Base-by-base conservation (phyloP, 2,888 invertebrate genomes). In the Vesta saturnalis region DNA sequence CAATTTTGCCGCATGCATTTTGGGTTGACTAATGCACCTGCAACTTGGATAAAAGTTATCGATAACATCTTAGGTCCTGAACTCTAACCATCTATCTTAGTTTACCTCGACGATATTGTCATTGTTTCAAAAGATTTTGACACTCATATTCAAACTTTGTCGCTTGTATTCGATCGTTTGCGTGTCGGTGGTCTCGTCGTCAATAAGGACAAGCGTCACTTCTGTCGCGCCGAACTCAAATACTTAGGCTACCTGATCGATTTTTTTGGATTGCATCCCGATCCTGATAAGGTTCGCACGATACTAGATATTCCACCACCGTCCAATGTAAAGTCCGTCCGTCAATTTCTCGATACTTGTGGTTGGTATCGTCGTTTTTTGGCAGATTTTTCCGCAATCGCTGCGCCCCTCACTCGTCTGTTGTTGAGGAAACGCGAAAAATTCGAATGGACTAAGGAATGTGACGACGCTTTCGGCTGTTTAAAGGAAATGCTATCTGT, bases 1-100 rank as follows among this genome's bases (percentile, higher is more conserved):
- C 19, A 52, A 15, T 52, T 52, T 14, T 52, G 52, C 12, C 2
- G 52, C 12, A 52, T 52, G 52, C 52, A n/a, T 5, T 52, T 52
- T 52, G 52, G 52, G n/a, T n/a, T n/a, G n/a, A n/a, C n/a, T n/a
- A n/a, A n/a, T n/a, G n/a, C n/a, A n/a, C n/a, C n/a, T n/a, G n/a
- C n/a, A n/a, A n/a, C n/a, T n/a, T n/a, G n/a, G n/a, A n/a, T n/a
- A n/a, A n/a, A n/a, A n/a, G n/a, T n/a, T n/a, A n/a, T n/a, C n/a
- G n/a, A n/a, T n/a, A n/a, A n/a, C n/a, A n/a, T n/a, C n/a, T n/a
- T n/a, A n/a, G n/a, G n/a, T n/a, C n/a, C n/a, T n/a, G n/a, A n/a
- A n/a, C n/a, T n/a, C n/a, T n/a, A n/a, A n/a, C n/a, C n/a, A n/a
- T n/a, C n/a, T n/a, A n/a, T n/a, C n/a, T n/a, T n/a, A n/a, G n/a